Conservation (phyloP, 2,797 vertebrate species). For the Melanotaenia nigrans region DNA sequence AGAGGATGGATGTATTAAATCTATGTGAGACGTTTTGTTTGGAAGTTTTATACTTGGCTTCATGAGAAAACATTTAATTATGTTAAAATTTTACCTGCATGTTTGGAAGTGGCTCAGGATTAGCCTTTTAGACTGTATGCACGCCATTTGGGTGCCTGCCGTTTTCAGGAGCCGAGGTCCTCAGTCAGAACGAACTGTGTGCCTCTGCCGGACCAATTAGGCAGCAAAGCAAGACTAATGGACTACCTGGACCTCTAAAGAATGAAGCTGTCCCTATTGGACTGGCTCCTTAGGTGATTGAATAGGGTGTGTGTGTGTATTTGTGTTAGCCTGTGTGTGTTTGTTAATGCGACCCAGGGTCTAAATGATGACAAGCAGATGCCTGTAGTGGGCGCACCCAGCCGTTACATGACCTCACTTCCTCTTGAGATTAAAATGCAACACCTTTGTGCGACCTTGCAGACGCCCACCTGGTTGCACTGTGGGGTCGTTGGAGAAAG, state of each 20-base stretch:
- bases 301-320: conserved; percentile 53
- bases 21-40: conserved; percentile 6
- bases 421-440: conserved; percentile 48
- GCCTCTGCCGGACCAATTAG: conserved; percentile 79
- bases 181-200: conserved; percentile 60
- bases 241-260: conserved; percentile 77
- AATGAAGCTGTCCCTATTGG: conserved; percentile 73
- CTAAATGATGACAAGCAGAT: conserved; percentile 76
- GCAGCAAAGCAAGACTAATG: conserved; percentile 82
- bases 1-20: not conserved
- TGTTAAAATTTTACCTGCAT: conserved; percentile 5
- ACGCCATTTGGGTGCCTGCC: conserved; percentile 29
- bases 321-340: conserved; percentile 39
- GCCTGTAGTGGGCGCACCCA: conserved; percentile 55
- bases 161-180: conserved; percentile 68
- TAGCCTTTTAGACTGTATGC: conserved; percentile 39
- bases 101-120: conserved; percentile 20
- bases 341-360: conserved; percentile 54
- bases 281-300: conserved; percentile 72
- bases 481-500: conserved; percentile 34
- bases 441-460: conserved; percentile 49
- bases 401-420: conserved; percentile 46
- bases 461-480: conserved; percentile 63
- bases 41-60: conserved; percentile 19
- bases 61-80: conserved; percentile 9